phyloP scores from a whole-genome alignment of 1,140 invertebrate species.

The Brachionus sp. region DNA sequence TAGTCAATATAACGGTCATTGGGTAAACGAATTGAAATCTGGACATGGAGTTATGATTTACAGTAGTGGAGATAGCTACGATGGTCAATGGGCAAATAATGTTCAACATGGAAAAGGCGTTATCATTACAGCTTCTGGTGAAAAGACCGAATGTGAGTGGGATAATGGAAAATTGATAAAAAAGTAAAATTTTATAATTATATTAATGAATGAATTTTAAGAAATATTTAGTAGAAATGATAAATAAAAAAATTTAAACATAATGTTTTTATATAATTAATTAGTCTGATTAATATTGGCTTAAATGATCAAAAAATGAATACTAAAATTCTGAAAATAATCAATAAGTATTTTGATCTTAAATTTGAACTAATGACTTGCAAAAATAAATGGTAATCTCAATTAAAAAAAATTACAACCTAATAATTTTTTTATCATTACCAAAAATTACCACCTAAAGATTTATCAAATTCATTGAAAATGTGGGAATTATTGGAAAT shows the following conservation, averaged over 20 bases:
- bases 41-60: slow-evolving; percentile 1
- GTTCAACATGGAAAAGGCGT: slow-evolving; percentile 19
- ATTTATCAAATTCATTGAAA: no score
- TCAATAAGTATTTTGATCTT: no score
- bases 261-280: no score
- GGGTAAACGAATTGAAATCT: background rate
- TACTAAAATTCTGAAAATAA: no score
- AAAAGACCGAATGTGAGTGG: slow-evolving; percentile 5
- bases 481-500: no score
- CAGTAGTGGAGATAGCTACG: background rate
- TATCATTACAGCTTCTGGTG: background rate
- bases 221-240: slow-evolving; percentile 4
- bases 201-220: background rate
- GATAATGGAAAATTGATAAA: background rate
- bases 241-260: background rate
- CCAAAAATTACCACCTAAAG: no score
- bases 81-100: slow-evolving; percentile 15
- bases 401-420: no score
- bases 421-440: no score
- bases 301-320: no score
- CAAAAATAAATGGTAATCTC: no score
- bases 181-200: background rate
- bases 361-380: no score
- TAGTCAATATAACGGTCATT: background rate
- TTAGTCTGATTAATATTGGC: no score